Base-by-base conservation (phyloP, 2,888 invertebrate genomes). In the Sepioteuthis lessoniana region DNA sequence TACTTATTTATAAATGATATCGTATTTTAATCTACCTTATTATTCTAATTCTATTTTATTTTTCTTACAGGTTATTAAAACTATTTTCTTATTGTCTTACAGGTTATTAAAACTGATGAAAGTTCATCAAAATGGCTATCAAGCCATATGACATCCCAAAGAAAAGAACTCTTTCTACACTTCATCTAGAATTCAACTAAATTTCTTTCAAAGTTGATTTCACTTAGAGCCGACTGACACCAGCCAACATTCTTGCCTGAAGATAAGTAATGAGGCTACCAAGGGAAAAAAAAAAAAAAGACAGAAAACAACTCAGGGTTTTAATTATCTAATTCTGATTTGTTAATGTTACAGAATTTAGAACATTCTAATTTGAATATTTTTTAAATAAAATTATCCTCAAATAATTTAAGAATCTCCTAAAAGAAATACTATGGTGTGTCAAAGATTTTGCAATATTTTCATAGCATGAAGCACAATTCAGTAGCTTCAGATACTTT, bases 191-290 rank as follows among this genome's bases (percentile, higher is more conserved):
- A 55, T 55, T 55, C 55, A 55, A 55, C 55, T 42, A 42, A 55
- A 55, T 16, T 50, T 55, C 35, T 37, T 93, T 47, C 37, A 21
- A 25, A 38, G 50, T 37, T 38, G 93, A 37, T 76, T 37, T 55
- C 37, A 76, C 28, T 60, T 60, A n/a, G n/a, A n/a, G 60, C 50
- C 31, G 38, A 38, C 38, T 42, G 55, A 35, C 42, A 42, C 35
- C 93, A 93, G n/a, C 60, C 93, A 93, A n/a, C 76, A 76, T 76
- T 93, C 93, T 35, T 37, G 60, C 35, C 93, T 55, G 93, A 38
- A 55, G 35, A 35, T 37, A 4, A 60, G 16, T 21, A 60, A 37
- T 46, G 55, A 25, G 28, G n/a, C 93, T 50, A 93, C 60, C 35
- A 35, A 35, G n/a, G 76, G n/a, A 93, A 60, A 13, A 16, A 76